Evolutionary conservation across 2,113 vertebrate genomes (phyloP).

Genomic region (Hippocampus abdominalis): DNA sequence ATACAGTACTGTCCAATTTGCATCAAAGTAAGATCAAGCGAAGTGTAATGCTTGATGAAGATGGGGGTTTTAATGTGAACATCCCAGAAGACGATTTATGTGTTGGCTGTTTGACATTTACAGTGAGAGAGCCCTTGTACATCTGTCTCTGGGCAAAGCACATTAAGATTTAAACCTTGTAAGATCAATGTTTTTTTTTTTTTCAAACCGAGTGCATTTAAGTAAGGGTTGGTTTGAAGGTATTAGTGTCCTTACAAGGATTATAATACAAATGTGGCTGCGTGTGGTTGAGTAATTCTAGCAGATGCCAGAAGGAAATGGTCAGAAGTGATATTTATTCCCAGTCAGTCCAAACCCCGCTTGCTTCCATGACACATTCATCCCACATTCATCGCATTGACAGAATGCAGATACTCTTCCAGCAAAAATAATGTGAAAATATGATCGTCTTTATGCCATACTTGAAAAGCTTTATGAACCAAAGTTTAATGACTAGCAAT

Average conservation of each 20-base stretch:
- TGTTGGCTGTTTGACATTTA: conserved; percentile 1
- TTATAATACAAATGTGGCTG: background rate
- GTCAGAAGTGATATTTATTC: background rate
- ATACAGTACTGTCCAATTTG: background rate
- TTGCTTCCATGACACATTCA: background rate
- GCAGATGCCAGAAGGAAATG: background rate
- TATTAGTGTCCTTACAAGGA: conserved; percentile 2
- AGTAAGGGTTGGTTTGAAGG: background rate
- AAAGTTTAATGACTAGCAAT: too few relatives aligned
- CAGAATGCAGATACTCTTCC: too few relatives aligned
- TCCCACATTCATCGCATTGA: too few relatives aligned
- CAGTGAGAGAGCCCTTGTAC: background rate
- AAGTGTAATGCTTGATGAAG: background rate
- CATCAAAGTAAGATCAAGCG: background rate
- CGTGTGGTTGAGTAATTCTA: background rate
- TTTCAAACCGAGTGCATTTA: background rate
- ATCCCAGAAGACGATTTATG: background rate
- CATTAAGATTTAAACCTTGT: background rate
- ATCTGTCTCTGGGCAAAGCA: background rate
- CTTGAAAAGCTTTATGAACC: too few relatives aligned
- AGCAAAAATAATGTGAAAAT: too few relatives aligned
- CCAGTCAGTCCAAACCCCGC: background rate
- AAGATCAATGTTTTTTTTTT: background rate
- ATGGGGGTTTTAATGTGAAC: background rate
- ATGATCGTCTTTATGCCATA: too few relatives aligned